These are phyloP conservation scores for Sarcophaga variegata DNA, from an alignment of 2,888 invertebrate genomes.

Conservation along the genomic window DNA sequence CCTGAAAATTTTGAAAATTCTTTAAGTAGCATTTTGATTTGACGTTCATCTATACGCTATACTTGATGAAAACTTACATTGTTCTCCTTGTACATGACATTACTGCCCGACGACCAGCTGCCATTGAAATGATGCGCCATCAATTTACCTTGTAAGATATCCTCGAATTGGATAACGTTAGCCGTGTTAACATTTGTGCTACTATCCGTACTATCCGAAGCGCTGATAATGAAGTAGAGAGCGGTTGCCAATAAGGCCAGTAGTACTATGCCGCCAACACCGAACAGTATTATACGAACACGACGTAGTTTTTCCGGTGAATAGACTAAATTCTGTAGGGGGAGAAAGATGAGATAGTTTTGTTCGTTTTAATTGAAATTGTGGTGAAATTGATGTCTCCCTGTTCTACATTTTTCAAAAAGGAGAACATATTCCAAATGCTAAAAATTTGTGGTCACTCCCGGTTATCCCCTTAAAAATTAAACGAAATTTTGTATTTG, in stretches of 20 bases:
- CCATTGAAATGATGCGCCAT: conserved; percentile 89
- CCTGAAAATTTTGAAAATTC: conserved; percentile 71
- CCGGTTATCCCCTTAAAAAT: too few relatives aligned
- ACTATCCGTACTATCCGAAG: conserved; percentile 66
- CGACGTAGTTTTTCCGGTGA: conserved; percentile 83
- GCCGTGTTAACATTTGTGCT: background rate
- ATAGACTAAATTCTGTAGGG: conserved; percentile 85
- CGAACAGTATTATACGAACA: conserved; percentile 84
- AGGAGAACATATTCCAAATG: too few relatives aligned
- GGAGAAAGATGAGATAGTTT: background rate
- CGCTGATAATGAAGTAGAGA: conserved; percentile 84
- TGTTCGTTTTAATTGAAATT: too few relatives aligned
- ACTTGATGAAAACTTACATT: conserved; percentile 73
- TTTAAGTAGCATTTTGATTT: conserved; percentile 69
- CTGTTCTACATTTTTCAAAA: too few relatives aligned
- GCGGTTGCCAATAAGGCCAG: conserved; percentile 85
- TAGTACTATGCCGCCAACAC: conserved; percentile 83
- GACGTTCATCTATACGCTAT: background rate
- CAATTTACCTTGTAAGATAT: conserved; percentile 87
- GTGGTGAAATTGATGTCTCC: too few relatives aligned
- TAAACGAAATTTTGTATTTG: too few relatives aligned
- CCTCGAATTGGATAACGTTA: conserved; percentile 85
- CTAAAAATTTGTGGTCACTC: too few relatives aligned
- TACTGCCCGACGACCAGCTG: conserved; percentile 89
- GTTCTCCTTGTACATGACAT: conserved; percentile 85